phyloP scores from a whole-genome alignment of 2,888 invertebrate species.

The Eugnorisma glareosa region DNA sequence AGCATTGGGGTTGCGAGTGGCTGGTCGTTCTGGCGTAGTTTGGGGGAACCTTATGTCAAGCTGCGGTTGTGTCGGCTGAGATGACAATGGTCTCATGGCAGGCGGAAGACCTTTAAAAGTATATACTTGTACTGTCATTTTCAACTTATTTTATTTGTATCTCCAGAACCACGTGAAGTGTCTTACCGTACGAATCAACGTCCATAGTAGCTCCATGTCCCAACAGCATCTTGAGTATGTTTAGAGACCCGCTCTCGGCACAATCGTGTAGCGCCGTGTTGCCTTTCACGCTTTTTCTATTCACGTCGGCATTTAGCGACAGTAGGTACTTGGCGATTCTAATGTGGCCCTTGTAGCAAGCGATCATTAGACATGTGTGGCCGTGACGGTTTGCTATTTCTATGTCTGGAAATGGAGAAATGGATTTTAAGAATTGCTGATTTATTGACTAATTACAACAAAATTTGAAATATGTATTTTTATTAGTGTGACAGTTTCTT shows the following conservation, averaged over 20 bases:
- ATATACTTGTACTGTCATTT: too few species aligned
- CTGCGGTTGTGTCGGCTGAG: not conserved
- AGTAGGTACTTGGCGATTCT: slow-evolving; percentile 97
- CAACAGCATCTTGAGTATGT: slow-evolving; percentile 97
- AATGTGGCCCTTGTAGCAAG: slow-evolving; percentile 98
- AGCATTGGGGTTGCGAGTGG: not conserved
- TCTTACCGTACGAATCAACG: slow-evolving; percentile 96
- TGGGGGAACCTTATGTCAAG: not conserved
- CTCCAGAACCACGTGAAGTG: not conserved
- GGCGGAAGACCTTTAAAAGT: not conserved
- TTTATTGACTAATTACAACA: not conserved
- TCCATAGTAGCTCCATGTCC: slow-evolving; percentile 97
- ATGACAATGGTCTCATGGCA: not conserved
- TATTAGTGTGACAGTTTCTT: not conserved
- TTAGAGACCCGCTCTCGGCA: slow-evolving; percentile 98
- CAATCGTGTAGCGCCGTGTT: slow-evolving; percentile 99
- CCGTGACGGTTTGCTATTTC: slow-evolving; percentile 98
- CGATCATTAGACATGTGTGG: slow-evolving; percentile 99
- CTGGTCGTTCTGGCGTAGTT: not conserved
- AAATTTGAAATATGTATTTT: not conserved
- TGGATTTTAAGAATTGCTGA: slow-evolving; percentile 2
- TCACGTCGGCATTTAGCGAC: slow-evolving; percentile 96
- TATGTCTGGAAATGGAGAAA: slow-evolving; percentile 92
- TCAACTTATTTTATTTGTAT: not conserved
- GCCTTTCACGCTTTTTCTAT: slow-evolving; percentile 97